A percentile compares a stretch with the other conserved stretches of the same genome.
phyloP scores from a whole-genome alignment of 2,113 vertebrate genomes.

The Centrocercus urophasianus region DNA sequence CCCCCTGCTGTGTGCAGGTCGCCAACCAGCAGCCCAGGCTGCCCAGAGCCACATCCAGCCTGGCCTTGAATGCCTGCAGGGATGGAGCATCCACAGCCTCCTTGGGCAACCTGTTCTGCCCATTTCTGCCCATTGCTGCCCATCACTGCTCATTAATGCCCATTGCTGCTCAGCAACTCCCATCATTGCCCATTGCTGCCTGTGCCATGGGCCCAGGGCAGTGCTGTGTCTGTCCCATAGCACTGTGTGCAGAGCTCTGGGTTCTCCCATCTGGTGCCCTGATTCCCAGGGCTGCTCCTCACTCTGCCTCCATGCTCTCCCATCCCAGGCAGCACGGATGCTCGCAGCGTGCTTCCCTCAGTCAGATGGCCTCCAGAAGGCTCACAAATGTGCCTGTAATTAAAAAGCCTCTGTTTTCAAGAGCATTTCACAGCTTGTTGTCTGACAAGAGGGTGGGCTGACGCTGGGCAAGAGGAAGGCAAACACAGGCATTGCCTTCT shows the following conservation, averaged over 20 bases:
- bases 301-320: not conserved
- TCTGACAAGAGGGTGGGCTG: not conserved
- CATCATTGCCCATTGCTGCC: not conserved
- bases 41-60: no score
- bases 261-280: not conserved
- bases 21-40: no score
- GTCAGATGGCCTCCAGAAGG: conserved; percentile 61
- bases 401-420: conserved; percentile 42
- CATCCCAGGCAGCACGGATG: not conserved
- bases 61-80: no score
- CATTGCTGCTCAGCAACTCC: no score
- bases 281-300: not conserved
- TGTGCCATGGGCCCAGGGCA: accelerated
- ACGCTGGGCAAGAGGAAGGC: not conserved
- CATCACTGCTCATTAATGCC: no score
- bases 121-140: no score
- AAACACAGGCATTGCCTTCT: accelerated
- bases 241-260: not conserved
- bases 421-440: conserved; percentile 39
- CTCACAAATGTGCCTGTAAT: not conserved
- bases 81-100: no score
- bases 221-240: accelerated
- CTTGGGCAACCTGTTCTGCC: no score
- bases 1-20: no score
- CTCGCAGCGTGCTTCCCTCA: not conserved